Conservation (phyloP, 2,797 vertebrate genomes). For the Morus bassanus region DNA sequence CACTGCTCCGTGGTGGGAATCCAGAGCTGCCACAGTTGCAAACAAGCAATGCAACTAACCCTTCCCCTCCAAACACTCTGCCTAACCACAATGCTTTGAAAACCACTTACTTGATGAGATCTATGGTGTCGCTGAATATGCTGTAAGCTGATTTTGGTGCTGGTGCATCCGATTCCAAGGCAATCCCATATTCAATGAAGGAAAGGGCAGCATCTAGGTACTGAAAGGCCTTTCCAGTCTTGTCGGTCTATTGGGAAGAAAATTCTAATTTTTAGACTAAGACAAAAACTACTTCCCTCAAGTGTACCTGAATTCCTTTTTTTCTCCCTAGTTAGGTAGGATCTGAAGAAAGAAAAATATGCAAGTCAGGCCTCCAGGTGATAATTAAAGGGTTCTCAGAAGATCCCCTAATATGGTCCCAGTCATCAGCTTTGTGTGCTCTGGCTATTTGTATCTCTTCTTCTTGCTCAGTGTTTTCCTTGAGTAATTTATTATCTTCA, state of each 20-base stretch:
- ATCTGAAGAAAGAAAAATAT: not conserved
- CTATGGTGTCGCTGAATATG: constrained; percentile 88
- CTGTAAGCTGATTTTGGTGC: constrained; percentile 86
- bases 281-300: not conserved
- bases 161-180: constrained; percentile 84
- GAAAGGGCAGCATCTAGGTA: constrained; percentile 91
- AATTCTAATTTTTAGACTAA: not conserved
- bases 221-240: constrained; percentile 85
- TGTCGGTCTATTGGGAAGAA: constrained; percentile 79
- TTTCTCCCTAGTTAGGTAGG: not conserved
- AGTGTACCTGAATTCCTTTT: not conserved
- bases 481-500: not conserved
- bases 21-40: not conserved
- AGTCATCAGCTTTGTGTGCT: not conserved
- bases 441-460: not conserved
- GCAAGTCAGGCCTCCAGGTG: not conserved
- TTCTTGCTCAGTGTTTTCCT: not conserved
- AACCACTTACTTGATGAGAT: constrained; percentile 87
- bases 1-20: not conserved
- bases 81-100: not conserved
- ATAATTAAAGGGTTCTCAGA: not conserved
- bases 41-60: not conserved
- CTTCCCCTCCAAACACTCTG: not conserved
- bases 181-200: constrained; percentile 89
- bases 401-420: not conserved